Percentiles rank a stretch among this genome's conserved stretches.
phyloP scores from a whole-genome alignment of 2,113 vertebrate genomes.

The Struthidea cinerea region DNA sequence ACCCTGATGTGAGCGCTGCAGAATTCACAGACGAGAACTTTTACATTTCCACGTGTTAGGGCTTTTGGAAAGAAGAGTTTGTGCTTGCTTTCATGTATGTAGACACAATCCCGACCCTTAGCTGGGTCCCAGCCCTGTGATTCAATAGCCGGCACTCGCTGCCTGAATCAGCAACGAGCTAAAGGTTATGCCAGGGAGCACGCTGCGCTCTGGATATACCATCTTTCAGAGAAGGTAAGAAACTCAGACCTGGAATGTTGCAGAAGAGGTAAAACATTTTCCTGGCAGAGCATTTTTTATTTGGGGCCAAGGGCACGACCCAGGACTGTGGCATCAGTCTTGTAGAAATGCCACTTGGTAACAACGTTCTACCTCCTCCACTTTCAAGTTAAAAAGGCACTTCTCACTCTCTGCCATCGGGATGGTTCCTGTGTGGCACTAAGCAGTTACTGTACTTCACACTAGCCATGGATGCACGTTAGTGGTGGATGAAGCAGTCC shows the following conservation, averaged over 20 bases:
- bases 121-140: not conserved
- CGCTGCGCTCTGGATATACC: not conserved
- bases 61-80: not conserved
- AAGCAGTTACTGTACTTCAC: not conserved
- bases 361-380: not conserved
- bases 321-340: not conserved
- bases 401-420: not conserved
- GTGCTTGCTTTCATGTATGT: not conserved
- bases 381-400: not conserved
- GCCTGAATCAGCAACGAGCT: not conserved
- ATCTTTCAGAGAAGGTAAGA: not conserved
- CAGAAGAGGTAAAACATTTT: not conserved
- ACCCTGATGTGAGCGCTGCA: not conserved
- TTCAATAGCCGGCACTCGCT: not conserved
- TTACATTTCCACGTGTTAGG: not conserved
- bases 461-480: not conserved
- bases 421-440: not conserved
- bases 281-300: not conserved
- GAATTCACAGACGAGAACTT: not conserved
- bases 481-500: not conserved
- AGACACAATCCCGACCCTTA: not conserved
- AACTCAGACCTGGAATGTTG: not conserved
- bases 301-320: fast-evolving
- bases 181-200: not conserved
- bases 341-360: not conserved